Evolutionary conservation across 1,140 invertebrate genomes (phyloP).

Genomic region (Yoshiicerus persimilis): DNA sequence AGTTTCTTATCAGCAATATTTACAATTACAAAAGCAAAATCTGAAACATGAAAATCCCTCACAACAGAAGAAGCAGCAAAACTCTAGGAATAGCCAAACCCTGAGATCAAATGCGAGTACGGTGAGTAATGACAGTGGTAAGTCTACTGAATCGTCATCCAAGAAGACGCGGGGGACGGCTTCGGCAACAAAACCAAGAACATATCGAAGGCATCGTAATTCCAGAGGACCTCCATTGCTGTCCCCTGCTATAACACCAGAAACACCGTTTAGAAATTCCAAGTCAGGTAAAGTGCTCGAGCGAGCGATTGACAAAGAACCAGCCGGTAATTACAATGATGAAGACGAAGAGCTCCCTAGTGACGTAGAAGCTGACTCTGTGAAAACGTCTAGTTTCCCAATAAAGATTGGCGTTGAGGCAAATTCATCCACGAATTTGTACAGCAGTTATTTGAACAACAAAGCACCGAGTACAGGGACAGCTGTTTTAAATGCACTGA

Average conservation of each 20-base stretch:
- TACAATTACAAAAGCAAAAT: not conserved
- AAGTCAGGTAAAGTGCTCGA: not conserved
- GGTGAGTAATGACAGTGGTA: not conserved
- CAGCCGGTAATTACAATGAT: not conserved
- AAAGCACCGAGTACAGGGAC: not conserved
- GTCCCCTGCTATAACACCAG: not conserved
- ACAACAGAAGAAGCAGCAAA: too few relatives aligned
- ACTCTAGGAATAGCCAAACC: too few relatives aligned
- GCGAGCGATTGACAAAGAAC: not conserved
- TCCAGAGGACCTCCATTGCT: not conserved
- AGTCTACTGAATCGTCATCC: not conserved
- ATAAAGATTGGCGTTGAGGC: not conserved
- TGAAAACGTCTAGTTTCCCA: not conserved
- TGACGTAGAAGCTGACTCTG: not conserved
- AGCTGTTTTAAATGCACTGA: not conserved
- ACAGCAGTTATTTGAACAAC: not conserved
- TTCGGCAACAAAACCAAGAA: not conserved
- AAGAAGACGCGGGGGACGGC: not conserved
- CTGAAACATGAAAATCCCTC: not conserved
- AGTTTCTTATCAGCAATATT: not conserved
- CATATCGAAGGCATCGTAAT: not conserved
- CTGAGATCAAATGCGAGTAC: too few relatives aligned
- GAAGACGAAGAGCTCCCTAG: not conserved
- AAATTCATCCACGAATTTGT: not conserved
- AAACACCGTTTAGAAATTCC: not conserved